Conservation (phyloP, 1,140 invertebrate species). For the Samia ricini region DNA sequence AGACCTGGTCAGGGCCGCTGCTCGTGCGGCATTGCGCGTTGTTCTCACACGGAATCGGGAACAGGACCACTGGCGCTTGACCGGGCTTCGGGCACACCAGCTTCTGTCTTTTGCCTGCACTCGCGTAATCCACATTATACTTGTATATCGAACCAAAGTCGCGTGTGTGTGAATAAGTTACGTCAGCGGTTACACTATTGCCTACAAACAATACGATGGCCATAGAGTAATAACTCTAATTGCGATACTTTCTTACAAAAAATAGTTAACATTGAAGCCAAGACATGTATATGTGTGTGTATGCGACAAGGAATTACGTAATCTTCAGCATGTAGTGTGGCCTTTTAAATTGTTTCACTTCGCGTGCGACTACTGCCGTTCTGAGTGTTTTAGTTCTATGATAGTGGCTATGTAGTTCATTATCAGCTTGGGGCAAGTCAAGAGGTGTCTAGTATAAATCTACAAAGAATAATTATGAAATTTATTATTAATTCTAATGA, state of each 20-base stretch:
- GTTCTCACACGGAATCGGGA: conserved; percentile 77
- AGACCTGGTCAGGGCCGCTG: conserved; percentile 75
- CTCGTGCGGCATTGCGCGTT: conserved; percentile 76
- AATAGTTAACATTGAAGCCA: too few relatives aligned
- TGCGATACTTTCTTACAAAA: too few relatives aligned
- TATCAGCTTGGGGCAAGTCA: conserved; percentile 8
- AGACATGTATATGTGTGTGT: too few relatives aligned
- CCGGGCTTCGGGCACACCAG: conserved; percentile 76
- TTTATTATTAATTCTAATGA: too few relatives aligned
- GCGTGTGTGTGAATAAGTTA: conserved; percentile 30
- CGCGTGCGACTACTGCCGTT: too few relatives aligned
- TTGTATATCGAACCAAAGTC: conserved; percentile 23
- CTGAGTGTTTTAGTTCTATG: too few relatives aligned
- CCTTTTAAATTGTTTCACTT: too few relatives aligned
- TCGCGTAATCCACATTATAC: conserved; percentile 37
- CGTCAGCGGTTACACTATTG: conserved; percentile 28
- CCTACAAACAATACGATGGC: conserved; percentile 34
- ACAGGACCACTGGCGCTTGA: conserved; percentile 71
- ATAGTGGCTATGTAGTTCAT: conserved; percentile 21
- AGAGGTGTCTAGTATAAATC: background rate
- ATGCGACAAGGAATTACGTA: too few relatives aligned
- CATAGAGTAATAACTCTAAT: too few relatives aligned
- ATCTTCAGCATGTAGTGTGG: too few relatives aligned
- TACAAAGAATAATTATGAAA: too few relatives aligned
- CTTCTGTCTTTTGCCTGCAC: conserved; percentile 60